Evolutionary conservation across 2,888 invertebrate genomes (phyloP).

Genomic region (Prosapia bicincta): DNA sequence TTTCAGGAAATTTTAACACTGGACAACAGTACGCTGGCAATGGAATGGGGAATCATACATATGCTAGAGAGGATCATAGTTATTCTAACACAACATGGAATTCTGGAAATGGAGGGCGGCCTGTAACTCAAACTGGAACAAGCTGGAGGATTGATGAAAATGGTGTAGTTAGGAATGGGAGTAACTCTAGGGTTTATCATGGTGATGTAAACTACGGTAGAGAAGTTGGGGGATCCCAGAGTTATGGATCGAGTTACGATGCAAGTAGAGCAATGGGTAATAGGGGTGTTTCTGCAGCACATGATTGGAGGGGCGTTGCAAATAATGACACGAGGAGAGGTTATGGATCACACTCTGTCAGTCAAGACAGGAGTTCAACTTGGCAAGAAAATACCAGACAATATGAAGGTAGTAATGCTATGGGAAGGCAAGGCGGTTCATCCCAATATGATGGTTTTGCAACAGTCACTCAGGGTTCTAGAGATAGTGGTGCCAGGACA

Average conservation of each 20-base stretch:
- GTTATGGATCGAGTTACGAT: not conserved
- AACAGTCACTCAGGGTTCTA: slow-evolving; percentile 32
- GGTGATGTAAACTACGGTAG: slow-evolving; percentile 3
- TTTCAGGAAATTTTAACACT: slow-evolving; percentile 19
- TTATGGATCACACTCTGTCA: not conserved
- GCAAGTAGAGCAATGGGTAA: too few species aligned
- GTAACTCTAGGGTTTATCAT: slow-evolving; percentile 31
- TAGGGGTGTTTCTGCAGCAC: not conserved
- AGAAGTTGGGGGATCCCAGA: not conserved
- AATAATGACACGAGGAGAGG: not conserved
- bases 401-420: not conserved
- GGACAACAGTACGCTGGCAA: not conserved
- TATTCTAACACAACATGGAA: slow-evolving; percentile 38
- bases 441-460: slow-evolving; percentile 20
- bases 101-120: slow-evolving; percentile 34
- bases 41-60: slow-evolving; percentile 12
- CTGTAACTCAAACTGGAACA: slow-evolving; percentile 33
- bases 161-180: slow-evolving; percentile 39
- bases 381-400: not conserved
- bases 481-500: slow-evolving; percentile 35
- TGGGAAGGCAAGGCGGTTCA: not conserved
- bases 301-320: not conserved
- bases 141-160: slow-evolving; percentile 40
- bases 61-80: slow-evolving; percentile 14
- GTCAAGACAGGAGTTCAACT: not conserved